Conservation (phyloP, 1,140 invertebrate genomes). For the Sycophaga agraensis region DNA sequence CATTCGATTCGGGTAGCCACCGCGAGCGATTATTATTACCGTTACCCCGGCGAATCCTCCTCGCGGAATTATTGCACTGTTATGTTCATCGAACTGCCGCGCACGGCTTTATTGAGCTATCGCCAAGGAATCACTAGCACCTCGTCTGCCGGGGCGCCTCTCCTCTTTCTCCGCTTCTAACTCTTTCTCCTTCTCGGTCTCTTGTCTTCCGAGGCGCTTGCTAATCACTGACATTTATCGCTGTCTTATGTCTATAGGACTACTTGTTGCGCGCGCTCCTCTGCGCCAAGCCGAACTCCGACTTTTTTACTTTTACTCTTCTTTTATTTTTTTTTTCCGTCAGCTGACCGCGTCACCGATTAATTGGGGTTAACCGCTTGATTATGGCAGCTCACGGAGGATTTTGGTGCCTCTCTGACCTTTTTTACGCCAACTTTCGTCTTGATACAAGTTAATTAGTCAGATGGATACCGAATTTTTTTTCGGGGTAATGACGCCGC, state of each 20-base stretch:
- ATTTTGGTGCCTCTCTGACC: no score
- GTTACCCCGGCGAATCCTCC: no score
- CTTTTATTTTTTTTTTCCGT: background rate
- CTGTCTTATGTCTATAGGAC: background rate
- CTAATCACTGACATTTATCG: conserved; percentile 5
- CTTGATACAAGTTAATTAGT: no score
- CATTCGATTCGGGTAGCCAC: no score
- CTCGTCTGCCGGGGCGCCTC: background rate
- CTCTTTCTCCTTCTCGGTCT: background rate
- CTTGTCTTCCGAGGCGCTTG: background rate
- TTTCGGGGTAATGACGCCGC: no score
- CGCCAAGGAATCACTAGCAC: conserved; percentile 14
- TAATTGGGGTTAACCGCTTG: conserved; percentile 9
- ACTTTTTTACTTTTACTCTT: background rate
- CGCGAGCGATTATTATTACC: conserved; percentile 10
- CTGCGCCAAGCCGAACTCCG: background rate
- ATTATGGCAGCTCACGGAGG: no score
- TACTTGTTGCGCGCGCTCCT: conserved; percentile 1
- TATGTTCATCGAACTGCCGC: no score
- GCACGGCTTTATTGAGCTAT: conserved; percentile 13
- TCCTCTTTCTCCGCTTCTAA: background rate
- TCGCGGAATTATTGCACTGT: no score
- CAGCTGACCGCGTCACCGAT: background rate
- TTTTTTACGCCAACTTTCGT: no score
- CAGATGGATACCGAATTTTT: no score